phyloP scores from a whole-genome alignment of 2,888 invertebrate genomes.

The Drosophila atripex region DNA sequence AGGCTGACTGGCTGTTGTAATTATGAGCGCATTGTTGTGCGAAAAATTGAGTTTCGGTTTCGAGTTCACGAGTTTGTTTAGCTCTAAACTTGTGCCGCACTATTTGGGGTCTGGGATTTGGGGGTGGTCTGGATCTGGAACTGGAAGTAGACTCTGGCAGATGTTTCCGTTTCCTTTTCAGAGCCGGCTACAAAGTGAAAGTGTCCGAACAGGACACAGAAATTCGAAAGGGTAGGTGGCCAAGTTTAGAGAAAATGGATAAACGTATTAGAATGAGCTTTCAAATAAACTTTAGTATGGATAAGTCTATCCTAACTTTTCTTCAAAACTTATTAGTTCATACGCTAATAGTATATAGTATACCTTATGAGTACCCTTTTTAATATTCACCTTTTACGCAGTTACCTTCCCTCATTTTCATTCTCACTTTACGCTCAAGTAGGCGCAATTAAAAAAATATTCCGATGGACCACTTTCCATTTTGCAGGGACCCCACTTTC shows the following conservation, averaged over 20 bases:
- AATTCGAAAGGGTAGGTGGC: conserved; percentile 39
- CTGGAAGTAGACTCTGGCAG: conserved; percentile 40
- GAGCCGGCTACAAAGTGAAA: conserved; percentile 33
- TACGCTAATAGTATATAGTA: neutral
- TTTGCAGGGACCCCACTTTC: neutral
- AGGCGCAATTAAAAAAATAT: conserved; percentile 67
- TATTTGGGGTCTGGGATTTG: conserved; percentile 19
- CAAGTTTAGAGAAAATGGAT: conserved; percentile 18
- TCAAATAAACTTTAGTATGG: neutral
- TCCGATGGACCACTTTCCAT: conserved; percentile 19
- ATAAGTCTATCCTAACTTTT: neutral
- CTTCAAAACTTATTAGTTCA: neutral
- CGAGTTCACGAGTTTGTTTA: conserved; percentile 60
- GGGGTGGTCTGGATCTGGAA: conserved; percentile 21
- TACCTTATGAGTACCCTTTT: no score
- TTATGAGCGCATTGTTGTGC: conserved; percentile 74
- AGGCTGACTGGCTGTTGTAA: conserved; percentile 47
- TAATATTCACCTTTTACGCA: neutral
- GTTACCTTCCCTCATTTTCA: conserved; percentile 25
- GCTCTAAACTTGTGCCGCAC: conserved; percentile 55
- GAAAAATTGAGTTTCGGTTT: conserved; percentile 69
- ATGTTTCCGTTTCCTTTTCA: conserved; percentile 55
- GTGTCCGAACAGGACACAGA: conserved; percentile 31
- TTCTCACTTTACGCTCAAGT: conserved; percentile 62
- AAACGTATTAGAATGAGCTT: conserved; percentile 15